Conservation (phyloP, 2,888 invertebrate species). For the Dioctria rufipes region DNA sequence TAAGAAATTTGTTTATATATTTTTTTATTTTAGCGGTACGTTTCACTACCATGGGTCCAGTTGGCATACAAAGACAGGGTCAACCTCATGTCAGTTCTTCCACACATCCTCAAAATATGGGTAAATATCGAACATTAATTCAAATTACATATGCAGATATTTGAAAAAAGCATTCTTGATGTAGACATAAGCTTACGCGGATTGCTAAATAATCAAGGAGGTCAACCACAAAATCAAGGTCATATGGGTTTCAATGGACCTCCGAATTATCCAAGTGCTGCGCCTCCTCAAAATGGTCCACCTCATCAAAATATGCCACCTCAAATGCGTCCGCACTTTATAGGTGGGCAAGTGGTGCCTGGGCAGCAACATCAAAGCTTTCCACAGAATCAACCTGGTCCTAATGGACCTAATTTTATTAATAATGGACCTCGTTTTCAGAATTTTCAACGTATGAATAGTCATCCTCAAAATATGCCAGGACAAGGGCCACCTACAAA, state of each 20-base stretch:
- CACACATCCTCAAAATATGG: conserved; percentile 78
- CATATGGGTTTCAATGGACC: conserved; percentile 70
- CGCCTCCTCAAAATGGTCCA: conserved; percentile 69
- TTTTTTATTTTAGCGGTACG: conserved; percentile 65
- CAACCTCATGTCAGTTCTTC: conserved; percentile 78
- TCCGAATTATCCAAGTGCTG: conserved; percentile 68
- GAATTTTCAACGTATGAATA: conserved; percentile 69
- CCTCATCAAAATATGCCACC: conserved; percentile 69
- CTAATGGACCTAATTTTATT: conserved; percentile 69
- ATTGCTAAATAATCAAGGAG: conserved; percentile 70
- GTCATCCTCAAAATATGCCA: conserved; percentile 74
- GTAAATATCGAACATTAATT: conserved; percentile 62
- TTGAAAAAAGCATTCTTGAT: conserved; percentile 58
- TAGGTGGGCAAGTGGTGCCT: conserved; percentile 65
- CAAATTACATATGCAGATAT: neutral
- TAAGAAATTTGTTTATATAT: neutral
- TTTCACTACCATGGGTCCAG: conserved; percentile 66
- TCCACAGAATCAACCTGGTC: conserved; percentile 68
- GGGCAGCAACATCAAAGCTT: conserved; percentile 69
- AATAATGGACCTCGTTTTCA: conserved; percentile 70
- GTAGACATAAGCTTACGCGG: conserved; percentile 71
- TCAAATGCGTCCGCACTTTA: conserved; percentile 70
- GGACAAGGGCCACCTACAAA: conserved; percentile 62
- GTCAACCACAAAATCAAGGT: conserved; percentile 68
- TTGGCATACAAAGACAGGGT: conserved; percentile 71